Evolutionary conservation across 2,113 vertebrate genomes (phyloP).

Genomic region (Pagrus major): DNA sequence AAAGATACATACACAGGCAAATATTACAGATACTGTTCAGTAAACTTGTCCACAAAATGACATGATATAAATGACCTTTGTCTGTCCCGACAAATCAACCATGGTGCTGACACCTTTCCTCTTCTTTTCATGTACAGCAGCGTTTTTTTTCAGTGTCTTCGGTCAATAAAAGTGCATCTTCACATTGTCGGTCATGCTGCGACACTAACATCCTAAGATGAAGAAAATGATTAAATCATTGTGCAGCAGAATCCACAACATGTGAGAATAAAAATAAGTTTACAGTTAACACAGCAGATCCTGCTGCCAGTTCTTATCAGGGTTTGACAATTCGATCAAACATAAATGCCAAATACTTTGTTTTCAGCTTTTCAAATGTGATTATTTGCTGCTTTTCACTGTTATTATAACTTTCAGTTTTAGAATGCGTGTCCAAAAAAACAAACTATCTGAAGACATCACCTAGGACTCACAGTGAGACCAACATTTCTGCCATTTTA

Average conservation of each 20-base stretch:
- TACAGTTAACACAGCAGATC: neutral
- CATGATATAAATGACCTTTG: neutral
- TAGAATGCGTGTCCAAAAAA: neutral
- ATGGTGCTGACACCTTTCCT: neutral
- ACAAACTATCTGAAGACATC: neutral
- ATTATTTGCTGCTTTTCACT: neutral
- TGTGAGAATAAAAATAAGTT: neutral
- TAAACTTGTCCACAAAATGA: constrained; percentile 19
- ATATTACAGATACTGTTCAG: constrained; percentile 9
- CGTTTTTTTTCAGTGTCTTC: constrained; percentile 59
- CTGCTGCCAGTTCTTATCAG: neutral
- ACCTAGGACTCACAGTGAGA: neutral
- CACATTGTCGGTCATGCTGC: constrained; percentile 81
- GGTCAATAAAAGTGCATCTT: constrained; percentile 80
- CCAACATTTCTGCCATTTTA: neutral
- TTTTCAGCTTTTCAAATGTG: neutral
- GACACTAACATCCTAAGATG: constrained; percentile 81
- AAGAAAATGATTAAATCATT: neutral
- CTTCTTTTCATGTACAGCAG: constrained; percentile 77
- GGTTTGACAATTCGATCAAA: no score
- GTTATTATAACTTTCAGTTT: neutral
- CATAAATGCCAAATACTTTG: neutral
- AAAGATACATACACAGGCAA: constrained; percentile 4
- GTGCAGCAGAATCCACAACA: neutral
- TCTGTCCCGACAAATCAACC: neutral